Evolutionary conservation across 2,797 vertebrate species (phyloP), one percentile per base, ranked within the genome.

Genomic region (Pagetopsis macropterus): DNA sequence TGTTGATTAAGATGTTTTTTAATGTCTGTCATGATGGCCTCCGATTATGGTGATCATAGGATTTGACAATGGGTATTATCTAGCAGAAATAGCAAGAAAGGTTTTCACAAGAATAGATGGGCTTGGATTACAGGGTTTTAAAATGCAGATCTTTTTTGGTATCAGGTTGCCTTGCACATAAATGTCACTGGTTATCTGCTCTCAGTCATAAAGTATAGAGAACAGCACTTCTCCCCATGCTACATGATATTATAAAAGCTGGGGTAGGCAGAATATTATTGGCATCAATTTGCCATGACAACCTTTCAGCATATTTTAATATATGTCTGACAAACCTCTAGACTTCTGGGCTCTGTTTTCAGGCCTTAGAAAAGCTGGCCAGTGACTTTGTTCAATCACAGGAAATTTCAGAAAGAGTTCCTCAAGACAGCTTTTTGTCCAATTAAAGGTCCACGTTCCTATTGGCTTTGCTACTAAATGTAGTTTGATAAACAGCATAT

Each of bases 1-100:
- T 56, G 49, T 64, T 70, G 45, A 58, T 79, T 62, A 60, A 59
- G 27, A 69, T 31, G n/a, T n/a, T 62, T 71, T 7, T 54, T 44
- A 40, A 80, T 65, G 50, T 67, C 49, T 46, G 60, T 48, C 31
- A 57, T 14, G 31, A n/a, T 15, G 12, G 19, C 9, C 8, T 45
- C 59, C 58, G 3, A 19, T 44, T 5, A 33, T 17, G 6, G 10
- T 17, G 8, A 15, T 19, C 17, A 40, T 0, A 2, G 41, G 17
- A 68, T 43, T 52, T 44, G 58, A 54, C 67, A 8, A 9, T 9
- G 17, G 33, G 33, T 37, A 37, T 37, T 37, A 37, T 37, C 8
- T 15, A 45, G 43, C 9, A 44, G 41, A 44, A 59, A 37, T 37
- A 37, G 8, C 33, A 37, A 37, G 33, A 44, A 62, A 9, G 19